Evolutionary conservation across 37 sponge, comb jelly and placozoan genomes (phyloP), one percentile per base, ranked within the genome.

Genomic region (Halichondria panicea): DNA sequence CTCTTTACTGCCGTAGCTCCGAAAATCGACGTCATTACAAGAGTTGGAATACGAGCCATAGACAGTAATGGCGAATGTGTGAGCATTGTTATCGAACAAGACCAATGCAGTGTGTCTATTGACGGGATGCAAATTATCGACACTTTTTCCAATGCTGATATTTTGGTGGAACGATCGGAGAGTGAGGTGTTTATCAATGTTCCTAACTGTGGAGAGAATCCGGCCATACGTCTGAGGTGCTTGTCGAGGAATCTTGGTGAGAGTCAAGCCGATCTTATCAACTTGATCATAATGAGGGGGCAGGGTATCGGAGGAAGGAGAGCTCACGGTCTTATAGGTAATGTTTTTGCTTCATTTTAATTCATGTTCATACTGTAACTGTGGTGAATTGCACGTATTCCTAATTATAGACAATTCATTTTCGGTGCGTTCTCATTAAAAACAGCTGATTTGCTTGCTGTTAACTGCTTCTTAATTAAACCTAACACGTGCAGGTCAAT

Each of bases 401-500:
- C n/a, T n/a, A n/a, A n/a, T n/a, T n/a, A n/a, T n/a, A n/a, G n/a
- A n/a, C n/a, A n/a, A n/a, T n/a, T n/a, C n/a, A n/a, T n/a, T n/a
- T n/a, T n/a, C n/a, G n/a, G n/a, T n/a, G n/a, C n/a, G n/a, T n/a
- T n/a, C n/a, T n/a, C n/a, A n/a, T n/a, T n/a, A n/a, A n/a, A n/a
- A n/a, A n/a, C n/a, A n/a, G n/a, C n/a, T n/a, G n/a, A n/a, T n/a
- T n/a, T n/a, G n/a, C n/a, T n/a, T n/a, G n/a, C n/a, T n/a, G n/a
- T n/a, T n/a, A n/a, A n/a, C n/a, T n/a, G n/a, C n/a, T n/a, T n/a
- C n/a, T n/a, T n/a, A n/a, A n/a, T n/a, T n/a, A n/a, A n/a, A n/a
- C n/a, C n/a, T n/a, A n/a, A n/a, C n/a, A n/a, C n/a, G n/a, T 68
- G 13, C 70, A 91, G 92, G 87, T 69, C 92, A 91, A 59, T 91